Base-by-base conservation (phyloP, 2,888 invertebrate genomes). In the Abrostola tripartita region DNA sequence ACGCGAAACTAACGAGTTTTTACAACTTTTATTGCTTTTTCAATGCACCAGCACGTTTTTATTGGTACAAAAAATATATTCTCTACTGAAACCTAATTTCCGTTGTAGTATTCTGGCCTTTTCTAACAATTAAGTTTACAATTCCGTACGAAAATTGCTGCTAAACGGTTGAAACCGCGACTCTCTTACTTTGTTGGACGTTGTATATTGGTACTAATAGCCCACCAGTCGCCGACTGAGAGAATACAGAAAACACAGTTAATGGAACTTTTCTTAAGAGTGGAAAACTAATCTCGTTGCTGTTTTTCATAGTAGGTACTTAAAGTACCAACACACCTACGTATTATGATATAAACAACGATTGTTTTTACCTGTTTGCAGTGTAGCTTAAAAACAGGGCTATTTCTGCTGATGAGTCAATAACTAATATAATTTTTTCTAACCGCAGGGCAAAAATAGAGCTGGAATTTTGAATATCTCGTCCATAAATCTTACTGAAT, bases 191-290 rank as follows among this genome's bases (percentile, higher is more conserved):
- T 59, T 24, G 36, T 68, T 68, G 64, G 56, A 56, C 63, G 53
- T 51, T 38, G 60, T 63, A 56, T 59, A 68, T 73, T 52, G 38
- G 64, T 73, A 54, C 54, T 73, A 71, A 71, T 60, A 68, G 60
- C 51, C 64, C 54, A 60, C 53, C 68, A 68, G 53, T 68, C 51
- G 60, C 53, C 44, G 53, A 37, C 44, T 14, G 11, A 14, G 52
- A 11, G 12, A 68, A 71, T 37, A 62, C 42, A 50, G 50, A 50
- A 9, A 9, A 8, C 4, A 24, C 4, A 24, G 24, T 24, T 36
- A 35, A 5, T 47, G n/a, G 5, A 14, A 49, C 7, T 4, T 47
- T 62, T 52, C 38, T 42, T 8, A 24, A 24, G 24, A 4, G 4
- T 24, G 24, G 24, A 2, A 24, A 24, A 24, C 24, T 24, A 24